Conservation (phyloP, 2,113 vertebrate genomes). For the Tupaia chinensis region DNA sequence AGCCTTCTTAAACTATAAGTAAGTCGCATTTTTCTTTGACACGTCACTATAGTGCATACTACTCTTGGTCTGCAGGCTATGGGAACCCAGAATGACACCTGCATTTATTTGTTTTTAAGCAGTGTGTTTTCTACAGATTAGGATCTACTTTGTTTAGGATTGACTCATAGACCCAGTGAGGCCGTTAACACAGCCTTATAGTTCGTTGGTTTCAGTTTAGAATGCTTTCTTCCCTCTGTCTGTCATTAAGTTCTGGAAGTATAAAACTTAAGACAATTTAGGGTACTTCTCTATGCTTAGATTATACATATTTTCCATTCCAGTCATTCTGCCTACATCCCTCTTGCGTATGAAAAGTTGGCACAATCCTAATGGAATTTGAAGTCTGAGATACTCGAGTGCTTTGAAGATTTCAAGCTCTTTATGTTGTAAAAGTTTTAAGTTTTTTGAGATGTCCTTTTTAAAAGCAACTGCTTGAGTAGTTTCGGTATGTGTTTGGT, state of each 20-base stretch:
- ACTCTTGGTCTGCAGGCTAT: background rate
- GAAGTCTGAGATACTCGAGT: conserved; percentile 21
- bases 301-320: conserved; percentile 61
- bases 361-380: conserved; percentile 39
- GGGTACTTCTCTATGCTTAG: conserved; percentile 56
- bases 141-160: conserved; percentile 60
- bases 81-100: conserved; percentile 25
- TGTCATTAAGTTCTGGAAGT: conserved; percentile 57
- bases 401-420: conserved; percentile 19
- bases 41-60: background rate
- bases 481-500: conserved; percentile 14
- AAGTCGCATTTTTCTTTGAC: conserved; percentile 21
- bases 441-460: conserved; percentile 38
- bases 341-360: conserved; percentile 32
- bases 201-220: conserved; percentile 66
- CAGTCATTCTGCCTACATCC: background rate
- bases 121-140: conserved; percentile 61
- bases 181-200: conserved; percentile 63
- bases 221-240: conserved; percentile 58
- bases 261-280: conserved; percentile 71
- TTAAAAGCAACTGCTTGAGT: conserved; percentile 33
- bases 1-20: background rate
- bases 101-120: conserved; percentile 48
- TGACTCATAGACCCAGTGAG: conserved; percentile 52
- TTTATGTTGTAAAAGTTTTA: conserved; percentile 36